Base-by-base conservation (phyloP, 2,888 invertebrate species). In the Eupeodes luniger region DNA sequence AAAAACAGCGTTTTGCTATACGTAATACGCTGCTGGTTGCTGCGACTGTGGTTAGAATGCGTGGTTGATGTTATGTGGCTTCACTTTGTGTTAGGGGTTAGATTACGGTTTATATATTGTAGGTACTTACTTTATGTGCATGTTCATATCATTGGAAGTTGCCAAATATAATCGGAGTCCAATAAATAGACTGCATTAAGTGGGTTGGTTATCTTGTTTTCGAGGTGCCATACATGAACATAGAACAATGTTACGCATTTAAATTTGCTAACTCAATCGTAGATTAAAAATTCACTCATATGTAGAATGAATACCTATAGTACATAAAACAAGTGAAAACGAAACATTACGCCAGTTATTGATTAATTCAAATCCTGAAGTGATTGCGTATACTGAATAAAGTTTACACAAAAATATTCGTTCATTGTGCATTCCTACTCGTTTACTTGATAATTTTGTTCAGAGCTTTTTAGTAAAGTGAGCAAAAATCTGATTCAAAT, bases 1-100 rank as follows among this genome's bases (percentile, higher is more conserved):
- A 81, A 85, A 78, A 86, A 86, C 81, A 81, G 44, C 69, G 79
- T 79, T 86, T 85, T 85, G 74, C 34, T 81, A 55, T 79, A 49
- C 66, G 75, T 79, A 70, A 79, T 62, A 75, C 62, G 64, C 53
- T 76, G 62, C 59, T 40, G 53, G 44, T 59, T 70, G 62, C 75
- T 55, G 69, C 75, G 78, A 76, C 75, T 82, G 86, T 66, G 86
- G 86, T 86, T 79, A 70, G 49, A 64, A 70, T 85, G 53, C 74
- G 81, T 70, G 75, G 82, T 82, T 75, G 47, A 57, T 78, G 51
- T 82, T 82, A 66, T 79, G 78, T 79, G 79, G 82, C 75, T 75
- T 75, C 69, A 44, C 51, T 75, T 76, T 51, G 51, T 66, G 79
- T 51, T 74, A 10, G 74, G 76, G 49, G 74, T 81, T 74, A 57